Evolutionary conservation across 2,888 invertebrate genomes (phyloP), one percentile per base, ranked within the genome.

Genomic region (Netelia fuscicornis): DNA sequence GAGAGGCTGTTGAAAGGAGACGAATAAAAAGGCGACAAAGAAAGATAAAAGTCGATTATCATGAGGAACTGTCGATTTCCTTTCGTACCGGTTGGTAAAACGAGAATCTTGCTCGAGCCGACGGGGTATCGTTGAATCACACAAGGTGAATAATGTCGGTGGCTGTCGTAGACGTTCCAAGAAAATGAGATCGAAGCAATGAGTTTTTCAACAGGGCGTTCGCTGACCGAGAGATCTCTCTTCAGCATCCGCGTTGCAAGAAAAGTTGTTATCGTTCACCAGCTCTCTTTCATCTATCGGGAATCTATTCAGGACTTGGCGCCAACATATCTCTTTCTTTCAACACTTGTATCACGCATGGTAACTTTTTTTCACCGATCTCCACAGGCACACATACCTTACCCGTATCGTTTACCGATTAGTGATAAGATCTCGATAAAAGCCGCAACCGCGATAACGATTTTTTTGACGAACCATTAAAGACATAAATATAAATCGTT

Each of bases 31-130:
- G 52, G 25, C 58, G 10, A 10, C 0, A 56, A 62, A 74, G 62
- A 72, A 64, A 56, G 54, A 65, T 25, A 70, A 77, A 37, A 64
- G 68, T 81, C 56, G 72, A 77, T 84, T 74, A 76, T 71, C 76
- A 78, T 81, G 77, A 72, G 81, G 68, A 84, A 84, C 84, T 71
- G 79, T 85, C 85, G 85, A 82, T 85, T 85, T 82, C 65, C 78
- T 85, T 82, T 37, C 37, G 56, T 70, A 85, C 82, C 82, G 81
- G 82, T 85, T 79, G 70, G 65, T 8, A 37, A 37, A 60, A 10
- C 68, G n/a, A 62, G 56, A 64, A 76, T 80, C 62, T 80, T 74
- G 64, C 65, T 71, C 74, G 37, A 30, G 48, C 11, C 48, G 13
- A 48, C 56, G 64, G 70, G 42, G n/a, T n/a, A 65, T 58, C 44